Percentiles rank a stretch among this genome's conserved stretches.
phyloP scores from a whole-genome alignment of 1,140 invertebrate species.

The Ctenoplectra terminalis region DNA sequence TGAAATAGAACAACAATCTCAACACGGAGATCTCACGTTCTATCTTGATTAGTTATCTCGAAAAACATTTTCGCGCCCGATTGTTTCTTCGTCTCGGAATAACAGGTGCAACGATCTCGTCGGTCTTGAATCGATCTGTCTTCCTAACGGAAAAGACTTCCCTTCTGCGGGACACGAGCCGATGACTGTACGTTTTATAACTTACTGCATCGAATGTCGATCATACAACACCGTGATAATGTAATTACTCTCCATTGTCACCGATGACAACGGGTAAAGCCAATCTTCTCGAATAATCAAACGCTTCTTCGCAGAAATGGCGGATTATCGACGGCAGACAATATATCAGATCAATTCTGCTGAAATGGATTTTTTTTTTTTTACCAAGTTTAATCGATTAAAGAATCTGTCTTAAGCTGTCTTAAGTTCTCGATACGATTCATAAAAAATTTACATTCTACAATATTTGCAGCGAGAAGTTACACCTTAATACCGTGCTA shows the following conservation, averaged over 20 bases:
- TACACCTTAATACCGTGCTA: no score
- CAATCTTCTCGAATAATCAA: constrained; percentile 21
- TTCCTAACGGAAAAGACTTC: constrained; percentile 33
- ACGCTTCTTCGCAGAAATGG: not conserved
- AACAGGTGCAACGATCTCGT: constrained; percentile 55
- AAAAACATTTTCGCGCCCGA: constrained; percentile 32
- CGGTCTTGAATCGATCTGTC: constrained; percentile 33
- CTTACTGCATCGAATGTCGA: constrained; percentile 42
- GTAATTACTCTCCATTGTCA: constrained; percentile 51
- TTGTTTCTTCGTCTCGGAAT: constrained; percentile 38
- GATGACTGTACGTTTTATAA: constrained; percentile 47
- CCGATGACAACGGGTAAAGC: constrained; percentile 12
- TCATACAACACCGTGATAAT: constrained; percentile 45
- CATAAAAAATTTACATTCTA: not conserved
- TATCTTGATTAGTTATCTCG: constrained; percentile 53
- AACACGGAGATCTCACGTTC: constrained; percentile 4
- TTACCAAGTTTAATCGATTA: not conserved
- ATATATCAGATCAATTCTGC: constrained; percentile 14
- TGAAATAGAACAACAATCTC: constrained; percentile 16
- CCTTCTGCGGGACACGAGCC: constrained; percentile 45
- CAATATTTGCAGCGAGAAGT: no score
- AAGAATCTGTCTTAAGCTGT: no score
- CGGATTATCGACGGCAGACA: not conserved
- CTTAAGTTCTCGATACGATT: not conserved
- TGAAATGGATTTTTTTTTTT: not conserved